These are phyloP conservation scores for Hipparchia sbordonii DNA, from an alignment of 2,888 invertebrate genomes.

Conservation along the genomic window DNA sequence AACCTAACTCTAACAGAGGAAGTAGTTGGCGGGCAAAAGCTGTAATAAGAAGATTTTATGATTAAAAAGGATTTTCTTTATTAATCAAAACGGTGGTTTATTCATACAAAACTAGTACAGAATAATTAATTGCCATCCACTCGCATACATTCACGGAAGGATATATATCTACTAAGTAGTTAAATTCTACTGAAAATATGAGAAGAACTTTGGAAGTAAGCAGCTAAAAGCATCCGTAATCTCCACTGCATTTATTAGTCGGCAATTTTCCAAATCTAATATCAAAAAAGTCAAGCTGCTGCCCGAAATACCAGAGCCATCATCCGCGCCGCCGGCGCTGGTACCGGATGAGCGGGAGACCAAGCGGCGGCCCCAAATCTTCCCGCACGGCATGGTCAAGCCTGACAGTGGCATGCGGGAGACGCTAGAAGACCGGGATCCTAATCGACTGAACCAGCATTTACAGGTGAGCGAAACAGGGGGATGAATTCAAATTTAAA, in stretches of 20 bases:
- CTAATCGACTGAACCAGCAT: slow-evolving; percentile 86
- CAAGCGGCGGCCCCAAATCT: slow-evolving; percentile 60
- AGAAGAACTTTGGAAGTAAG: too few species aligned
- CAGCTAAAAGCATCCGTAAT: neutral
- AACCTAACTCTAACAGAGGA: too few species aligned
- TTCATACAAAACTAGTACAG: too few species aligned
- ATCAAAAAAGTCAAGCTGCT: slow-evolving; percentile 50
- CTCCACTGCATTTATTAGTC: neutral
- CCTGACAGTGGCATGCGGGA: slow-evolving; percentile 69
- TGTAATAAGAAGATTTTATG: too few species aligned
- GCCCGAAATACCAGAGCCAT: slow-evolving; percentile 53
- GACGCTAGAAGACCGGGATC: slow-evolving; percentile 87
- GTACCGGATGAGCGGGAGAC: slow-evolving; percentile 32
- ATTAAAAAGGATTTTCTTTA: too few species aligned
- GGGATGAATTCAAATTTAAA: too few species aligned
- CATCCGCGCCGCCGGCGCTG: slow-evolving; percentile 48
- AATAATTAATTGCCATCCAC: too few species aligned
- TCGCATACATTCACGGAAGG: too few species aligned
- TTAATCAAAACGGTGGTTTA: too few species aligned
- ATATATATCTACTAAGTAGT: too few species aligned
- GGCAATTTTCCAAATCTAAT: neutral
- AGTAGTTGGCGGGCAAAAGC: too few species aligned
- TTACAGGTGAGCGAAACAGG: slow-evolving; percentile 81
- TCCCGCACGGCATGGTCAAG: slow-evolving; percentile 50
- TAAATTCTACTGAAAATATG: neutral